Base-by-base conservation (phyloP, 2,888 invertebrate genomes). In the Meta bourneti region DNA sequence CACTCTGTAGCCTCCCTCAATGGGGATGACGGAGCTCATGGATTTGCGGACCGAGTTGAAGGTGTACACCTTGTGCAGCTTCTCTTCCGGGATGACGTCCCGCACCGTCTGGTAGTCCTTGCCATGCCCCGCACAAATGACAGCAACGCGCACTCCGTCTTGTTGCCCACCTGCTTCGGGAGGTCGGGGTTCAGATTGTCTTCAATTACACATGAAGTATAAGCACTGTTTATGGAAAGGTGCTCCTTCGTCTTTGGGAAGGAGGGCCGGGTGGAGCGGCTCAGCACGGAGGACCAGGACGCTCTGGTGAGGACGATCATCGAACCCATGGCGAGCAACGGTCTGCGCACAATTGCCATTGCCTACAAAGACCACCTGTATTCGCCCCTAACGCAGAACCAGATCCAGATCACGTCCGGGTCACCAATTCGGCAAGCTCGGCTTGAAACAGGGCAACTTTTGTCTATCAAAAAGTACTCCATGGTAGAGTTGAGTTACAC, bases 31-130 rank as follows among this genome's bases (percentile, higher is more conserved):
- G 51, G 99, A 99, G 94, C 98, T 98, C 99, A 99, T 99, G 94
- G 98, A 98, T 96, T 99, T 99, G 94, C 99, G 97, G 93, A 98
- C 98, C 54, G 99, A 99, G 96, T 99, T 99, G 96, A 99, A 99
- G 16, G 99, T 99, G 96, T 98, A 98, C n/a, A 98, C 98, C 93
- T 97, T 96, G 71, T 98, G 98, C 95, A 99, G 97, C 88, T 96
- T 97, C 95, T 99, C 98, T 95, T 99, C 99, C 0, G 99, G 97
- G 94, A 97, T 96, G 94, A 98, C 97, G 94, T 98, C 98, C 83
- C 99, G 96, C 93, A 99, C 96, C 0, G 97, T 96, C 95, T 99
- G 98, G 96, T 99, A 99, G 95, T 97, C 98, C 95, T 98, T 98
- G 98, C 98, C 92, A 99, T 95, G 82, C 96, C 97, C 93, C 97